phyloP scores from a whole-genome alignment of 1,140 invertebrate species.

The Orius insidiosus region DNA sequence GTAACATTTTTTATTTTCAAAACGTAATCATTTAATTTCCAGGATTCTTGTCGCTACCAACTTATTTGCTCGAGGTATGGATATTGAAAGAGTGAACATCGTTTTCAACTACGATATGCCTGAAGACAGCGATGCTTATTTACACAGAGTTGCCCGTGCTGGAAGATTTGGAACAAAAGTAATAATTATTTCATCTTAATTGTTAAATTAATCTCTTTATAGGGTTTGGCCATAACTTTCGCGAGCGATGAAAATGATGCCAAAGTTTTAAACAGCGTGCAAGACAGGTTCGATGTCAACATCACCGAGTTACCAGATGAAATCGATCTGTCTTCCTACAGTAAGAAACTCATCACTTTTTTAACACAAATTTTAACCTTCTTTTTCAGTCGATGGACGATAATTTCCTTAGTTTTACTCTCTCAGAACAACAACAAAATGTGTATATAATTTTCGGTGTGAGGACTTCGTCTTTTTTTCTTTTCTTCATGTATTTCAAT shows the following conservation, averaged over 20 bases:
- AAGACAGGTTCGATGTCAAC: constrained; percentile 96
- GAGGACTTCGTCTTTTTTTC: no score
- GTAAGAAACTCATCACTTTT: constrained; percentile 37
- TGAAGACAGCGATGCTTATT: constrained; percentile 97
- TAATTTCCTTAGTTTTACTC: no score
- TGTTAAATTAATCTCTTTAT: neutral
- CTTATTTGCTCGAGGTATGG: constrained; percentile 94
- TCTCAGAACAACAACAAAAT: no score
- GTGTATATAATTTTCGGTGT: no score
- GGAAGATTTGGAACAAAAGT: constrained; percentile 95
- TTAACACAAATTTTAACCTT: no score
- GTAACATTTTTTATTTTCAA: constrained; percentile 25
- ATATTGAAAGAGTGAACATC: constrained; percentile 96
- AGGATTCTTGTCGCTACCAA: constrained; percentile 97
- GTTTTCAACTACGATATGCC: constrained; percentile 99
- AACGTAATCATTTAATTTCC: constrained; percentile 7
- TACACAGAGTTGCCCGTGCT: constrained; percentile 94
- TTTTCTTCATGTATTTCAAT: no score
- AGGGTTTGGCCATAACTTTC: constrained; percentile 57
- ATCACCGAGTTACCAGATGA: constrained; percentile 95
- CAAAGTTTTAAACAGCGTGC: constrained; percentile 93
- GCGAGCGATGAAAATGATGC: constrained; percentile 95
- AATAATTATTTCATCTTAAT: constrained; percentile 15
- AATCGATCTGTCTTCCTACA: constrained; percentile 94
- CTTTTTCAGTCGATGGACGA: no score